Evolutionary conservation across 2,888 invertebrate species (phyloP).

Genomic region (Sesamia inferens): DNA sequence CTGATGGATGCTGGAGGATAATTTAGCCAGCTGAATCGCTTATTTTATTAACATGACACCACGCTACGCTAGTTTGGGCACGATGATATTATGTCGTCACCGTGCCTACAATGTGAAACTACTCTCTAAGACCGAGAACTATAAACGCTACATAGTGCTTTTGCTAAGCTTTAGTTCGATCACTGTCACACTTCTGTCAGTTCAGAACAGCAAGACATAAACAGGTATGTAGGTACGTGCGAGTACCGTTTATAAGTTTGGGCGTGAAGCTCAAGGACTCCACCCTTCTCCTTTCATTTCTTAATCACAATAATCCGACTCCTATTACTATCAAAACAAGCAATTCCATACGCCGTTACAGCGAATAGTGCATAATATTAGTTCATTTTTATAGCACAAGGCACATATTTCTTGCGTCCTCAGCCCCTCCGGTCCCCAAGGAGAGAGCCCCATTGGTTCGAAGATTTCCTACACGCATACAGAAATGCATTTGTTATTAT

Average conservation of each 20-base stretch:
- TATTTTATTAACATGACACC: background rate
- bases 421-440: conserved; percentile 73
- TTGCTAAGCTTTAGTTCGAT: background rate
- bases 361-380: conserved; percentile 87
- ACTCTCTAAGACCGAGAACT: background rate
- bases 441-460: conserved; percentile 72
- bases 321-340: conserved; percentile 33
- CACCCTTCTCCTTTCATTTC: background rate
- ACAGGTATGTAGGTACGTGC: background rate
- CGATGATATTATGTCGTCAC: background rate
- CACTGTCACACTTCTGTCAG: background rate
- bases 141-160: background rate
- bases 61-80: background rate
- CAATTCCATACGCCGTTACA: conserved; percentile 64
- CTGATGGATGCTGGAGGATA: no score
- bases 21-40: background rate
- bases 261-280: background rate
- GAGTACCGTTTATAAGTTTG: background rate
- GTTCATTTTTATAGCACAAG: conserved; percentile 83
- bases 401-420: conserved; percentile 80
- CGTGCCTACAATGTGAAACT: background rate
- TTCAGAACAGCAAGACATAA: background rate
- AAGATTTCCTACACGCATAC: conserved; percentile 68
- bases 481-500: conserved; percentile 85
- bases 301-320: conserved; percentile 17